These are phyloP conservation scores for Apteryx mantelli DNA, from an alignment of 2,113 vertebrate species.

Conservation along the genomic window DNA sequence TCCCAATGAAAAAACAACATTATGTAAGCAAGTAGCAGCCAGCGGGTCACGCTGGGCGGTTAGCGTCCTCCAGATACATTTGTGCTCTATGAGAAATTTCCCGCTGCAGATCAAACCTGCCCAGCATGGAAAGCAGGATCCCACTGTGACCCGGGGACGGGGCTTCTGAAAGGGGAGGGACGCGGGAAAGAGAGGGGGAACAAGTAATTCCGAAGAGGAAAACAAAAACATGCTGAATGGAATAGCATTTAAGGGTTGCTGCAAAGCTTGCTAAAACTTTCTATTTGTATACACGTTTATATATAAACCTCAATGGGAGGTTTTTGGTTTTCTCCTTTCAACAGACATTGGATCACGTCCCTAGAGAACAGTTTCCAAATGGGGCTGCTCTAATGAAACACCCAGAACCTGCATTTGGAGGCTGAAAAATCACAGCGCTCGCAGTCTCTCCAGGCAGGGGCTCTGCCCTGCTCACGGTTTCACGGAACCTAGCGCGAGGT, in stretches of 20 bases:
- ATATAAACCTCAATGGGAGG: not conserved
- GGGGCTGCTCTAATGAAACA: not conserved
- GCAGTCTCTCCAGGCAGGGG: not conserved
- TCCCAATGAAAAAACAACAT: conserved; percentile 12
- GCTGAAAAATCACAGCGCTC: not conserved
- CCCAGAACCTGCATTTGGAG: not conserved
- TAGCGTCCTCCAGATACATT: not conserved
- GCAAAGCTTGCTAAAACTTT: not conserved
- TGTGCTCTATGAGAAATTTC: not conserved
- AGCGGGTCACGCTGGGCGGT: not conserved
- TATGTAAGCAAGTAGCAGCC: not conserved
- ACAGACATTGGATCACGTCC: not conserved
- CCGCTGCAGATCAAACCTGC: not conserved
- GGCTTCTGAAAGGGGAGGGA: not conserved
- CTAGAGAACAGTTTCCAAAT: not conserved
- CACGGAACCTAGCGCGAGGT: not conserved
- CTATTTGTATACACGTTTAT: too few species aligned
- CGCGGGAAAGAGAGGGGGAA: not conserved
- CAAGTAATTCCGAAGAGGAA: not conserved
- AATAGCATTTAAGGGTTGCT: not conserved
- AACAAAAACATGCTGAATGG: not conserved
- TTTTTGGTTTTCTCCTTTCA: not conserved
- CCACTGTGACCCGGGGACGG: rapidly evolving
- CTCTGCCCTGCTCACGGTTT: not conserved
- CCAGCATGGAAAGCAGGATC: not conserved